Percentiles rank a stretch among this genome's conserved stretches.
These are phyloP conservation scores for Drosophila fulvimacula DNA, from an alignment of 2,888 invertebrate genomes.

Conservation along the genomic window DNA sequence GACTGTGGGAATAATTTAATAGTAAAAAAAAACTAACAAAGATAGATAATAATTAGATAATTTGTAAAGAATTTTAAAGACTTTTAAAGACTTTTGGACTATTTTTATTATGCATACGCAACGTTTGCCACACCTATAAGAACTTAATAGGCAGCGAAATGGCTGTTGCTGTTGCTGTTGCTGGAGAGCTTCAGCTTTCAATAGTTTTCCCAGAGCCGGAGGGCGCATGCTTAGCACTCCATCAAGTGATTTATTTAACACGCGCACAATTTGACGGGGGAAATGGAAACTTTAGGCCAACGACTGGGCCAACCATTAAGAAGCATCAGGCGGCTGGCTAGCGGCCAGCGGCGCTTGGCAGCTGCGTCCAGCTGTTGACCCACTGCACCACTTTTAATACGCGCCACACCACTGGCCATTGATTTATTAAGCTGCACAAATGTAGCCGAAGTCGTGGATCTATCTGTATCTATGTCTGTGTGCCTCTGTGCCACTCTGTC, in stretches of 20 bases:
- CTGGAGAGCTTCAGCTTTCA: conserved; percentile 31
- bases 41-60: background rate
- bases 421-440: conserved; percentile 66
- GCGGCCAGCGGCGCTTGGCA: conserved; percentile 50
- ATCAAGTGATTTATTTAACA: conserved; percentile 79
- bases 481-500: background rate
- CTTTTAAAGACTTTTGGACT: background rate
- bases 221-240: conserved; percentile 69
- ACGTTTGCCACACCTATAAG: background rate
- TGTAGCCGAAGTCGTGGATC: background rate
- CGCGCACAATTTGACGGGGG: conserved; percentile 41
- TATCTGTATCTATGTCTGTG: background rate
- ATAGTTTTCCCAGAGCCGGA: conserved; percentile 42
- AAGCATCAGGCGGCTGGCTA: conserved; percentile 45
- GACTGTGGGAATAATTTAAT: background rate
- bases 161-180: conserved; percentile 15
- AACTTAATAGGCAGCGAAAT: conserved; percentile 6
- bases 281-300: background rate
- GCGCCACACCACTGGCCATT: conserved; percentile 54
- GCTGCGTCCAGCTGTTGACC: conserved; percentile 74
- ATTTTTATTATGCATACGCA: conserved; percentile 33
- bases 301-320: conserved; percentile 60
- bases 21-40: background rate
- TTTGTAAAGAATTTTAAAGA: conserved; percentile 3
- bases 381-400: conserved; percentile 76